Evolutionary conservation across 2,888 invertebrate genomes (phyloP).

Genomic region (Mesorhabditis sp.): DNA sequence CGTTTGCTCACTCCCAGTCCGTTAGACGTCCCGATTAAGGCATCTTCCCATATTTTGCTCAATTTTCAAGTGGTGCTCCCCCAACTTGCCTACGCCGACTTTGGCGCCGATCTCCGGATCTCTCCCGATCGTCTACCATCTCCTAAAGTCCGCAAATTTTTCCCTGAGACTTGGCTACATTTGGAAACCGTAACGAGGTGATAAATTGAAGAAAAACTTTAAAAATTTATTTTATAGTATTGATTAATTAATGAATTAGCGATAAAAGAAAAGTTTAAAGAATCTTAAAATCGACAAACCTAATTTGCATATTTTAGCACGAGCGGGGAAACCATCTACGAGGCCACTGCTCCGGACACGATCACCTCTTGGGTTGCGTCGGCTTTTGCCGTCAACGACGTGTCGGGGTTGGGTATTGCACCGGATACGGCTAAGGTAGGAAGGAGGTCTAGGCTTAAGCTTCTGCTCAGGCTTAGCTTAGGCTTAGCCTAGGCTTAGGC

Average conservation of each 20-base stretch:
- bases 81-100: not conserved
- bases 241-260: not conserved
- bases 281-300: not conserved
- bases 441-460: too few relatives aligned
- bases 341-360: slow-evolving; percentile 74
- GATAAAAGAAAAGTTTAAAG: not conserved
- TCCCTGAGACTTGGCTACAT: slow-evolving; percentile 43
- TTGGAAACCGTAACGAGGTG: not conserved
- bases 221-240: not conserved
- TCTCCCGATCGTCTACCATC: slow-evolving; percentile 1
- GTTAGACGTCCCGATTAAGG: too few relatives aligned
- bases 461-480: too few relatives aligned
- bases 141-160: slow-evolving; percentile 23
- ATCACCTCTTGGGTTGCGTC: slow-evolving; percentile 80
- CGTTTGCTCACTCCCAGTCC: too few relatives aligned
- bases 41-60: too few relatives aligned
- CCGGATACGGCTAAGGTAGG: slow-evolving; percentile 59
- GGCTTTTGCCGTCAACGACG: slow-evolving; percentile 76
- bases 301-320: slow-evolving; percentile 52
- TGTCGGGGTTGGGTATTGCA: slow-evolving; percentile 74
- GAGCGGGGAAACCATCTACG: slow-evolving; percentile 63
- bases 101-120: not conserved
- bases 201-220: not conserved
- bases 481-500: too few relatives aligned
- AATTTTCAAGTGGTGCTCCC: not conserved